Conservation (phyloP, 2,113 vertebrate genomes). For the Terrapene triunguis region DNA sequence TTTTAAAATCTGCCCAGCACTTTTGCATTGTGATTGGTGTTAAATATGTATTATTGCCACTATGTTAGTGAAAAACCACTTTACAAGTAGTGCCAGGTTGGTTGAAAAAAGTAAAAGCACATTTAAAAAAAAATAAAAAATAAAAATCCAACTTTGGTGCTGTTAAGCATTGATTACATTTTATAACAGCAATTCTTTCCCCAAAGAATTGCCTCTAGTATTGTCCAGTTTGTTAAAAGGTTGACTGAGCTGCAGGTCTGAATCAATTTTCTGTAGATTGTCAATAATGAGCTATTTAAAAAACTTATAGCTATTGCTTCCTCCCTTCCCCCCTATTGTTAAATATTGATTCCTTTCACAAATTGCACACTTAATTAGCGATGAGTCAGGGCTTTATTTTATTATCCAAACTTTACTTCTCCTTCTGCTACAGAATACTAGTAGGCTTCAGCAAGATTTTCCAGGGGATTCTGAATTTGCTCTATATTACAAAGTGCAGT, state of each 20-base stretch:
- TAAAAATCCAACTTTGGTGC: background rate
- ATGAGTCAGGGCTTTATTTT: constrained; percentile 55
- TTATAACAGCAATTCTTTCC: constrained; percentile 55
- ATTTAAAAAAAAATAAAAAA: background rate
- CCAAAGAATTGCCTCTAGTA: constrained; percentile 45
- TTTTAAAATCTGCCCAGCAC: constrained; percentile 36
- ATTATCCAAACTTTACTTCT: background rate
- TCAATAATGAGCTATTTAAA: constrained; percentile 53
- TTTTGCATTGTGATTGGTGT: background rate
- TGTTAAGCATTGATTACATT: constrained; percentile 44
- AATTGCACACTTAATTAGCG: constrained; percentile 55
- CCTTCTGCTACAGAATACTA: background rate
- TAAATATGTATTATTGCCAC: background rate
- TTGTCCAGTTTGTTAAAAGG: constrained; percentile 51
- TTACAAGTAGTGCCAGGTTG: background rate
- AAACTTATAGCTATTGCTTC: constrained; percentile 41
- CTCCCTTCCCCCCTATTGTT: background rate
- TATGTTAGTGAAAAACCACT: background rate
- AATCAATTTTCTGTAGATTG: constrained; percentile 34
- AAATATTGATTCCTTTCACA: constrained; percentile 61
- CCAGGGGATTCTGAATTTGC: background rate
- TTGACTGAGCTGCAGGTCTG: background rate
- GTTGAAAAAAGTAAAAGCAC: background rate
- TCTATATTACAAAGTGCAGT: background rate
- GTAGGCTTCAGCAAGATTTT: background rate